Evolutionary conservation across 2,797 vertebrate genomes (phyloP).

Genomic region (Anguilla obscura): DNA sequence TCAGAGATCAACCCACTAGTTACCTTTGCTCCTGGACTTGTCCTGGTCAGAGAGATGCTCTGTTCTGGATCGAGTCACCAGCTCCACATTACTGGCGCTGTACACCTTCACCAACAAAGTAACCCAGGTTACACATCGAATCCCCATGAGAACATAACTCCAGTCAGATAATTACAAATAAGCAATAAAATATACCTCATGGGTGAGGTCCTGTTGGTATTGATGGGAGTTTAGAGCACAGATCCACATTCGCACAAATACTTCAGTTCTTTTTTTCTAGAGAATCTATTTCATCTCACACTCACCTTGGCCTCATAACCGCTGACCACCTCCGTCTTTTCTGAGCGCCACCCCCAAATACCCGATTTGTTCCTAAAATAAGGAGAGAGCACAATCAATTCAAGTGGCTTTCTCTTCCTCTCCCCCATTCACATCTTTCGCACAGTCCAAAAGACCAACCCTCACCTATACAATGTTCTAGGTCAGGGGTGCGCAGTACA

Average conservation of each 20-base stretch:
- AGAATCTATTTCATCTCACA: not conserved
- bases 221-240: not conserved
- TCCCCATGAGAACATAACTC: not conserved
- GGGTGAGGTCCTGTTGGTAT: not conserved
- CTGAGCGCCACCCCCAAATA: slow-evolving; percentile 97
- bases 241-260: not conserved
- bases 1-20: not conserved
- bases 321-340: slow-evolving; percentile 90
- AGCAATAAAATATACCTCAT: not conserved
- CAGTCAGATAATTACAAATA: not conserved
- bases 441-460: not conserved
- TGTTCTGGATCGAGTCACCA: slow-evolving; percentile 91
- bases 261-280: not conserved
- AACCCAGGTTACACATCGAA: not conserved
- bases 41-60: slow-evolving; percentile 96
- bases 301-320: slow-evolving; percentile 93
- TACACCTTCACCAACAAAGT: slow-evolving; percentile 77
- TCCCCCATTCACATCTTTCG: not conserved
- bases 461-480: not conserved
- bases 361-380: slow-evolving; percentile 87
- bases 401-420: not conserved
- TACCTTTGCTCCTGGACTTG: slow-evolving; percentile 93
- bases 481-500: not conserved
- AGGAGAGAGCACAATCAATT: slow-evolving; percentile 6
- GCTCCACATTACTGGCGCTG: slow-evolving; percentile 92